Percentiles rank a stretch among this genome's conserved stretches.
These are phyloP conservation scores for Amphibalanus amphitrite DNA, from an alignment of 1,140 invertebrate species.

Conservation along the genomic window DNA sequence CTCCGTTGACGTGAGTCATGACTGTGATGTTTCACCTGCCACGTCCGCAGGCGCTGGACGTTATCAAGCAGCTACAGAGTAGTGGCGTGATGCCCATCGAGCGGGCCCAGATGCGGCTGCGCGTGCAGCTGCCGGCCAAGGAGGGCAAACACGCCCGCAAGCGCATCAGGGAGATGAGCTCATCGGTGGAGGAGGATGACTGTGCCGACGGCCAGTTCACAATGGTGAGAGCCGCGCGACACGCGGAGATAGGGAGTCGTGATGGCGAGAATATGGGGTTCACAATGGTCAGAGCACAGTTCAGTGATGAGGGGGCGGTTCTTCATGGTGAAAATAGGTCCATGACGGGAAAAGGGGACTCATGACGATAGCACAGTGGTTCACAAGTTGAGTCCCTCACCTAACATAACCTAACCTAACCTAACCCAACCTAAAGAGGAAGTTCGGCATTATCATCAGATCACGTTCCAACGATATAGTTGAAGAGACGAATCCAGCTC, in stretches of 20 bases:
- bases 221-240: constrained; percentile 37
- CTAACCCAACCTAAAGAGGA: no score
- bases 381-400: no score
- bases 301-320: constrained; percentile 27
- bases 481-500: no score
- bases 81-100: constrained; percentile 66
- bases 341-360: no score
- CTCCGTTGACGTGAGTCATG: no score
- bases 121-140: constrained; percentile 53
- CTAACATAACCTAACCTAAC: no score
- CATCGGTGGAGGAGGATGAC: constrained; percentile 5
- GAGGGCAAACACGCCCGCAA: constrained; percentile 61
- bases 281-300: no score
- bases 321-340: constrained; percentile 40
- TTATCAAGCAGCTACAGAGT: constrained; percentile 67
- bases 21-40: neutral
- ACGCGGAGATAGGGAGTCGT: constrained; percentile 52
- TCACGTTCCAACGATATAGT: no score
- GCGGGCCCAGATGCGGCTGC: constrained; percentile 85
- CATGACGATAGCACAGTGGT: no score
- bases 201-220: constrained; percentile 30
- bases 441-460: no score
- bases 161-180: constrained; percentile 25
- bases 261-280: neutral
- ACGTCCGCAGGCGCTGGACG: constrained; percentile 54